Conservation (phyloP, 2,797 vertebrate genomes). For the Molossus alvarezi region DNA sequence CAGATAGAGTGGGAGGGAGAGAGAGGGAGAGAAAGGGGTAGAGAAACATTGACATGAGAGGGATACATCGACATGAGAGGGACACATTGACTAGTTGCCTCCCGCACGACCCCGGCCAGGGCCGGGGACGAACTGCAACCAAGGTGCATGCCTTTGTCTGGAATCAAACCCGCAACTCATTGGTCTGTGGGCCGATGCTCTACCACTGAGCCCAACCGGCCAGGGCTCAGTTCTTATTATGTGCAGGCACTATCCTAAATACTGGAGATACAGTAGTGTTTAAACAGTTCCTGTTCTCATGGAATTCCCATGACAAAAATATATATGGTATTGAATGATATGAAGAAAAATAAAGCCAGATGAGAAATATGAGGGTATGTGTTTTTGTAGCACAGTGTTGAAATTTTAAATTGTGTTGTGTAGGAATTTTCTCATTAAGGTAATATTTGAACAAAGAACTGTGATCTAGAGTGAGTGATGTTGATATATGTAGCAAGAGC, state of each 20-base stretch:
- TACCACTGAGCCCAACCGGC: too few species aligned
- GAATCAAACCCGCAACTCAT: too few species aligned
- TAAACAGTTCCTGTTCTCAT: background rate
- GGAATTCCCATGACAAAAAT: background rate
- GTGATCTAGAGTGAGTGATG: background rate
- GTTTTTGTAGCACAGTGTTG: background rate
- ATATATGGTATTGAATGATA: background rate
- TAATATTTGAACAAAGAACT: slow-evolving; percentile 13
- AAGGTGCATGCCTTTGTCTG: too few species aligned
- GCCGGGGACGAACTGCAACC: too few species aligned
- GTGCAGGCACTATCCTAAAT: background rate
- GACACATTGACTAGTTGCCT: too few species aligned
- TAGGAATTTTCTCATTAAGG: slow-evolving; percentile 46
- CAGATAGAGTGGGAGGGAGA: too few species aligned
- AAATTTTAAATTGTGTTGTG: slow-evolving; percentile 24
- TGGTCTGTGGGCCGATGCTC: too few species aligned
- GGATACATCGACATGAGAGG: too few species aligned
- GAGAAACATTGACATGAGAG: too few species aligned
- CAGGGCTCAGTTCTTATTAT: background rate
- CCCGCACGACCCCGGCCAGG: too few species aligned
- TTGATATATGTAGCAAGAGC: background rate
- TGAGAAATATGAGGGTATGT: background rate
- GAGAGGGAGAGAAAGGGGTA: too few species aligned
- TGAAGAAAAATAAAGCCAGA: slow-evolving; percentile 33
- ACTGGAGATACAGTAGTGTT: background rate